Evolutionary conservation across 64 coral and sea anemone genomes (phyloP).

Genomic region (Dendronephthya gigantea): DNA sequence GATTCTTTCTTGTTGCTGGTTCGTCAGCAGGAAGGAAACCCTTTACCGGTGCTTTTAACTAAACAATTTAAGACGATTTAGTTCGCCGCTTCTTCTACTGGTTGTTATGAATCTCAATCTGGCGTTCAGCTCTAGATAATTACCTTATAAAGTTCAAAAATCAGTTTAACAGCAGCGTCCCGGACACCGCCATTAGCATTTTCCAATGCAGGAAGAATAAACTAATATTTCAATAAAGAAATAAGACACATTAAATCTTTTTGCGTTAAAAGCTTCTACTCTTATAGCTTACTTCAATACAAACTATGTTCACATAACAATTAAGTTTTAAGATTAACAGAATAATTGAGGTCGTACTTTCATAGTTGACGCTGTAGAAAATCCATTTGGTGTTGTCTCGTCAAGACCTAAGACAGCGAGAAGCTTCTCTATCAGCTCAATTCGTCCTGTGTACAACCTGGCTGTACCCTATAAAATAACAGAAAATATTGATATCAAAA

Average conservation of each 20-base stretch:
- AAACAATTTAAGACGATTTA: background rate
- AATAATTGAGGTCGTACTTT: background rate
- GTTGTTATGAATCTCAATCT: background rate
- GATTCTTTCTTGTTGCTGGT: slow-evolving; percentile 82
- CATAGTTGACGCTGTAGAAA: slow-evolving; percentile 45
- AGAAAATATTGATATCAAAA: too few species aligned
- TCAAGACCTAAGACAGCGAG: slow-evolving; percentile 64
- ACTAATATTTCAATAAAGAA: slow-evolving; percentile 11
- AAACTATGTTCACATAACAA: background rate
- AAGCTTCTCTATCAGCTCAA: slow-evolving; percentile 85
- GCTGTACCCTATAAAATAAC: slow-evolving; percentile 25
- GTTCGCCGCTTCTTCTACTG: background rate
- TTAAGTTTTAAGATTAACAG: background rate
- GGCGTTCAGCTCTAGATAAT: background rate
- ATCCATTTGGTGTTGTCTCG: slow-evolving; percentile 48
- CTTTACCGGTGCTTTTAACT: slow-evolving; percentile 75
- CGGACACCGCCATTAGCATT: slow-evolving; percentile 80
- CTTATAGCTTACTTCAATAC: too few species aligned
- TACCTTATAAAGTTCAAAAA: slow-evolving; percentile 79
- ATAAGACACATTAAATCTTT: too few species aligned
- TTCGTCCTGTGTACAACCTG: slow-evolving; percentile 65
- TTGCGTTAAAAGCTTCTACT: too few species aligned
- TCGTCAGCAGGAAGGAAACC: slow-evolving; percentile 66
- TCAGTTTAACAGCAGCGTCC: slow-evolving; percentile 58
- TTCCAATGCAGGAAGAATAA: slow-evolving; percentile 66